Base-by-base conservation (phyloP, 1,140 invertebrate species). In the Hestina assimilis region DNA sequence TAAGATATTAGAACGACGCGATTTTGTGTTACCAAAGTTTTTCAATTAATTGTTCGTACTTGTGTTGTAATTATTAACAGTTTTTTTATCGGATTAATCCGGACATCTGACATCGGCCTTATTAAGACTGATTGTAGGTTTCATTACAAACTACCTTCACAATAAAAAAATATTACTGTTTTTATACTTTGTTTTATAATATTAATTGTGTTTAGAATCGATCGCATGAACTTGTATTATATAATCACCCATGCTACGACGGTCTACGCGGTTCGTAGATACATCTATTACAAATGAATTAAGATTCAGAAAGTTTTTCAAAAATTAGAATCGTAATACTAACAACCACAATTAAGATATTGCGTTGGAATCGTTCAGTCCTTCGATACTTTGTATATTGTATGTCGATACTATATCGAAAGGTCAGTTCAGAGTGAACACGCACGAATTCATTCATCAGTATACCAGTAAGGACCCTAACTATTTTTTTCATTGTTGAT, bases 1-100 rank as follows among this genome's bases (percentile, higher is more conserved):
- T 76, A 83, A 80, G 66, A 76, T 75, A 54, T 76, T 79, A 77
- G 65, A 74, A 74, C 46, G 65, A 43, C 64, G 78, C 70, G 69
- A 63, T 72, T n/a, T 73, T 75, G 76, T 80, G 76, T 47, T 67
- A 50, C 38, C 51, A 42, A 69, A 51, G 62, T 70, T 63, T 55
- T 66, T n/a, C n/a, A 66, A 70, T 53, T 61, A 59, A 64, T 75
- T 58, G n/a, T 66, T 58, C 29, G 67, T 55, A 71, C 69, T 76
- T 64, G 74, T 78, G 78, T 77, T 75, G 63, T 73, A 77, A n/a
- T 72, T 72, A 63, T 42, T 38, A 42, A 62, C 65, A 53, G 31
- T 46, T 66, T 33, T 11, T 8, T 14, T 2, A 38, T n/a, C 26
- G 41, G 19, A 53, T 19, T 43, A 9, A 14, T 33, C 9, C 20